These are phyloP conservation scores for Temnothorax curvispinosus DNA, from an alignment of 1,140 invertebrate genomes.

Conservation along the genomic window DNA sequence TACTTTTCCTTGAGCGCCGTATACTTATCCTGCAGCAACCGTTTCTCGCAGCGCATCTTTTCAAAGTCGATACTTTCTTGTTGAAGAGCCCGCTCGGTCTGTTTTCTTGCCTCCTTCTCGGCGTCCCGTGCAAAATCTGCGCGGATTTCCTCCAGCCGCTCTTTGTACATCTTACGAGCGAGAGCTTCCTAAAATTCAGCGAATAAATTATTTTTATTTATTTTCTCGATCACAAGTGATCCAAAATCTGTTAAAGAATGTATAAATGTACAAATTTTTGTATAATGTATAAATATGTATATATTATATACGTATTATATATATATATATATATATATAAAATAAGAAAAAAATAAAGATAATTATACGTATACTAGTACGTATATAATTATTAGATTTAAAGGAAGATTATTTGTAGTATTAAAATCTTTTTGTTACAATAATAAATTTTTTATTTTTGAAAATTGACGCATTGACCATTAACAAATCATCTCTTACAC, in stretches of 20 bases:
- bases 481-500: not conserved
- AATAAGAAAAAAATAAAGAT: not conserved
- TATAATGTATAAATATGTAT: too few species aligned
- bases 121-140: conserved; percentile 88
- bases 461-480: not conserved
- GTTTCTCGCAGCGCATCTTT: conserved; percentile 90
- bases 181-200: conserved; percentile 85
- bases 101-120: conserved; percentile 84
- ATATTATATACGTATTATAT: too few species aligned
- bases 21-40: conserved; percentile 91
- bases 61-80: conserved; percentile 87
- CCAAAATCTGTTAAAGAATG: not conserved
- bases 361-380: too few species aligned
- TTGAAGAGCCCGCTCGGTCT: conserved; percentile 79
- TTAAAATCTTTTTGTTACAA: not conserved
- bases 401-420: not conserved
- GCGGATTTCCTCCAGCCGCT: conserved; percentile 87
- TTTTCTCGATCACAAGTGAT: not conserved
- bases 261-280: not conserved
- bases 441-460: not conserved
- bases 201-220: not conserved
- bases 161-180: conserved; percentile 88
- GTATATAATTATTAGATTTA: too few species aligned
- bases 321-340: too few species aligned
- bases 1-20: conserved; percentile 93